Percentiles rank a stretch among this genome's conserved stretches.
phyloP scores from a whole-genome alignment of 2,888 invertebrate genomes.

The Loripinus fragilis region DNA sequence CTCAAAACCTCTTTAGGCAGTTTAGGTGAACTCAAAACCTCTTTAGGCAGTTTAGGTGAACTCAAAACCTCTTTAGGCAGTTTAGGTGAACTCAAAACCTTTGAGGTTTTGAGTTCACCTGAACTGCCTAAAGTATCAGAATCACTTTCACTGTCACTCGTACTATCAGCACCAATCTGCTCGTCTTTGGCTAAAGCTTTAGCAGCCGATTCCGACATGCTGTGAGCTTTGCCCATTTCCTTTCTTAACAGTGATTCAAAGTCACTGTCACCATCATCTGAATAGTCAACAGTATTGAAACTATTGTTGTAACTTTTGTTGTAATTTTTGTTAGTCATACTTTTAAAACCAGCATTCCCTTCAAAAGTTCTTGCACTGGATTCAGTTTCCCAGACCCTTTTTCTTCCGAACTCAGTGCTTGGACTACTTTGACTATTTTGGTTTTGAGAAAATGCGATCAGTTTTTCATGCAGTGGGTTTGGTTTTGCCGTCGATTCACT shows the following conservation, averaged over 20 bases:
- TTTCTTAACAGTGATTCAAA: constrained; percentile 31
- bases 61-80: too few species aligned
- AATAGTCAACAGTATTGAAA: neutral
- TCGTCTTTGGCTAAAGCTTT: neutral
- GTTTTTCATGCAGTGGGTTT: neutral
- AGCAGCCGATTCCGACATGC: neutral
- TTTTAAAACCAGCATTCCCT: too few species aligned
- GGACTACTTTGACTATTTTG: neutral
- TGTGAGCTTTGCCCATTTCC: constrained; percentile 8
- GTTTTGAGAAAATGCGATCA: neutral
- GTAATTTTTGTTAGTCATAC: too few species aligned
- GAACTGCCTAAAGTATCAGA: neutral
- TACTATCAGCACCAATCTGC: neutral
- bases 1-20: too few species aligned
- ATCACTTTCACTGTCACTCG: neutral
- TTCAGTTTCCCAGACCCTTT: neutral
- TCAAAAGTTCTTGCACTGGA: neutral
- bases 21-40: too few species aligned
- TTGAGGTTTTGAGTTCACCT: constrained; percentile 9
- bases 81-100: too few species aligned
- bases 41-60: too few species aligned
- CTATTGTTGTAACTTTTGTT: too few species aligned
- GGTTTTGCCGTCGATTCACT: neutral
- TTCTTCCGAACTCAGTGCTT: neutral
- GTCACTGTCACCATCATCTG: constrained; percentile 30